Conservation (phyloP, 2,888 invertebrate genomes). For the Mimumesa dahlbomi region DNA sequence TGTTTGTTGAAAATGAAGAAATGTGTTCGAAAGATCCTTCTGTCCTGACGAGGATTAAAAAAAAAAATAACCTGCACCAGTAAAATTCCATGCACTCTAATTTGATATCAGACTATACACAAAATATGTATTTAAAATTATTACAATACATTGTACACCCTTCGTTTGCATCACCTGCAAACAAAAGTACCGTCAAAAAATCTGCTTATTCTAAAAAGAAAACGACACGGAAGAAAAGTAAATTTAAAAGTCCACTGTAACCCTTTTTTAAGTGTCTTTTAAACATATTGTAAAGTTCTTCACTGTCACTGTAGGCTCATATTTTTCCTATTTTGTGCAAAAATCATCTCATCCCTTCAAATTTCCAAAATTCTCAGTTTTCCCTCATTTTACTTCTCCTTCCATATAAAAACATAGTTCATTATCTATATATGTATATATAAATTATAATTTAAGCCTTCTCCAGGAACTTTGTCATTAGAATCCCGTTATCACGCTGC, state of each 20-base stretch:
- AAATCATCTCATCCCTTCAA: neutral
- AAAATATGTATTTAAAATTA: slow-evolving; percentile 34
- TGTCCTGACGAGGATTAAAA: slow-evolving; percentile 14
- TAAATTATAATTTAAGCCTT: too few relatives aligned
- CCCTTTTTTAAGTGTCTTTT: neutral
- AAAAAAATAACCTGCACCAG: slow-evolving; percentile 40
- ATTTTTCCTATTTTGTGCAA: neutral
- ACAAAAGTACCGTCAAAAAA: too few relatives aligned
- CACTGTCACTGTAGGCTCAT: neutral
- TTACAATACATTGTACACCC: neutral
- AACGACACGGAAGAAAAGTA: neutral
- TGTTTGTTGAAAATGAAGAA: too few relatives aligned
- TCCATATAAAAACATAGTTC: too few relatives aligned
- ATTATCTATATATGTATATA: too few relatives aligned
- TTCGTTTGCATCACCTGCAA: neutral
- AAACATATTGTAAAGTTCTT: neutral
- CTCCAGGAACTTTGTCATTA: too few relatives aligned
- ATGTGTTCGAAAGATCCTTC: neutral
- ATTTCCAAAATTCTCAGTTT: too few relatives aligned
- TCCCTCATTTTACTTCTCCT: too few relatives aligned
- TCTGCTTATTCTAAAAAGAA: too few relatives aligned
- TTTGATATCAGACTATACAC: slow-evolving; percentile 10
- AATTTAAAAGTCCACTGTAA: neutral
- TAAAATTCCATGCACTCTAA: slow-evolving; percentile 40
- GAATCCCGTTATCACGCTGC: too few relatives aligned